Conservation (phyloP, 2,113 vertebrate species). For the Seriola quinqueradiata region DNA sequence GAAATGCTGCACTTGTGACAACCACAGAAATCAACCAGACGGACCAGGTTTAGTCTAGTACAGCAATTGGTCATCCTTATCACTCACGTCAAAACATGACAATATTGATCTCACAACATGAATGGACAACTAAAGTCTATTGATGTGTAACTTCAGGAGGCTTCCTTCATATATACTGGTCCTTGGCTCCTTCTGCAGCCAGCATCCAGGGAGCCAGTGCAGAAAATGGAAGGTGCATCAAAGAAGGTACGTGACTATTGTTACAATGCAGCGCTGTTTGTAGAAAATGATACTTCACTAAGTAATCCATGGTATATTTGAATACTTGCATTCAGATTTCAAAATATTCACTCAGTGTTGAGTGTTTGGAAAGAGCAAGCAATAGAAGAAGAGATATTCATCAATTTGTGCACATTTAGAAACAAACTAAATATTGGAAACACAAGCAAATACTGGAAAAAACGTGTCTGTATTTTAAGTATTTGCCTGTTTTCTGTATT, state of each 20-base stretch:
- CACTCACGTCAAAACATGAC: constrained; percentile 31
- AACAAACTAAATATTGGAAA: neutral
- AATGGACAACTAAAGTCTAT: constrained; percentile 61
- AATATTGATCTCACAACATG: neutral
- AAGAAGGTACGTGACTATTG: constrained; percentile 49
- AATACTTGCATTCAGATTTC: neutral
- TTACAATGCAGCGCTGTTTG: neutral
- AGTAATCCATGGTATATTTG: neutral
- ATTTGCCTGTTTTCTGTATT: constrained; percentile 1
- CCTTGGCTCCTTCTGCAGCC: constrained; percentile 14
- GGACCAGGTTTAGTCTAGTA: constrained; percentile 45
- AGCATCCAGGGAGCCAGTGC: constrained; percentile 6
- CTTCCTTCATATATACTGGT: constrained; percentile 27
- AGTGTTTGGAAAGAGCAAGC: too few relatives aligned
- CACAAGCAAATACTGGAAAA: neutral
- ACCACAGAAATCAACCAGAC: constrained; percentile 27
- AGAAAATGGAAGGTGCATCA: constrained; percentile 47
- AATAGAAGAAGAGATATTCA: neutral
- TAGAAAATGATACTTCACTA: neutral
- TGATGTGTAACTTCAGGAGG: constrained; percentile 56
- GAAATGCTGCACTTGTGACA: neutral
- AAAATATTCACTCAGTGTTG: neutral
- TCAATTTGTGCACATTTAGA: neutral
- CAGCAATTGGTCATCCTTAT: neutral
- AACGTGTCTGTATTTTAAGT: neutral